Evolutionary conservation across 2,797 vertebrate species (phyloP).

Genomic region (Threskiornis aethiopicus): DNA sequence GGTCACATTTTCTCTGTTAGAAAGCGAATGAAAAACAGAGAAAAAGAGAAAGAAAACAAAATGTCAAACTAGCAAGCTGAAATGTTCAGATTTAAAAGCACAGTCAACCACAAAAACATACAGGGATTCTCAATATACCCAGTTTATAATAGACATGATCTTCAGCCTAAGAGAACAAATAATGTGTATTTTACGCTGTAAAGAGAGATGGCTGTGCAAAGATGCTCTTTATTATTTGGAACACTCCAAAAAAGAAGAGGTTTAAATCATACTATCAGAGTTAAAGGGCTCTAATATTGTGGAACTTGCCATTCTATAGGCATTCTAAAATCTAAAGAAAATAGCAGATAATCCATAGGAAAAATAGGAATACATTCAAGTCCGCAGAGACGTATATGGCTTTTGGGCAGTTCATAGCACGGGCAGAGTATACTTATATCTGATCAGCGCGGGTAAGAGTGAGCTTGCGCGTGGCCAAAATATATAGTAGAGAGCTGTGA

Average conservation of each 20-base stretch:
- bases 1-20: slow-evolving; percentile 94
- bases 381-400: background rate
- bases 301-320: background rate
- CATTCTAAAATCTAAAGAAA: background rate
- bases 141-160: background rate
- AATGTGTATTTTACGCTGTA: background rate
- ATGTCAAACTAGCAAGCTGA: background rate
- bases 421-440: background rate
- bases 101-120: background rate
- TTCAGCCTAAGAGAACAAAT: background rate
- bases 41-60: background rate
- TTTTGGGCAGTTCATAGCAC: background rate
- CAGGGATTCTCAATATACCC: background rate
- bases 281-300: background rate
- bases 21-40: background rate
- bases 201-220: background rate
- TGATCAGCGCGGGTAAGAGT: background rate
- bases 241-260: background rate
- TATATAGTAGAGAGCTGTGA: background rate
- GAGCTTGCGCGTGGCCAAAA: background rate
- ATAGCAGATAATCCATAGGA: background rate
- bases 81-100: background rate
- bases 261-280: background rate
- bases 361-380: background rate
- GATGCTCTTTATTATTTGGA: background rate